These are phyloP conservation scores for Morbakka virulenta DNA, from an alignment of 30 jellyfish, hydroid and myxozoan species.

Conservation along the genomic window DNA sequence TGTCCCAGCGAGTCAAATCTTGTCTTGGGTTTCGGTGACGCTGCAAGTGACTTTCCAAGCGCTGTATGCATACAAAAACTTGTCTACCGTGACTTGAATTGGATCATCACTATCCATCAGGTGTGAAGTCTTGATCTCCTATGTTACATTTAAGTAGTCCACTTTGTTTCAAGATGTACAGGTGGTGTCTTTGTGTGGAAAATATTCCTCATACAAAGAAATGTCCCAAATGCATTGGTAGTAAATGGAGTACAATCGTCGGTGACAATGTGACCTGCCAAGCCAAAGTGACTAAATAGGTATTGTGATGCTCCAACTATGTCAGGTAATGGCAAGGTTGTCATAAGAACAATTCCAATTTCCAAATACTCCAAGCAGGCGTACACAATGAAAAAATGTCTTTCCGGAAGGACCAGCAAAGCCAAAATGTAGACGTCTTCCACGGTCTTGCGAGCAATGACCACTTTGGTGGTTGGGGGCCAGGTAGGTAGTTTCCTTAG, in stretches of 20 bases:
- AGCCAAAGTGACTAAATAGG: conserved; percentile 15
- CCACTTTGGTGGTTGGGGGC: too few species aligned
- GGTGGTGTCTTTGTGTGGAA: conserved; percentile 42
- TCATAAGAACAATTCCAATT: too few species aligned
- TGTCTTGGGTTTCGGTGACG: conserved; percentile 16
- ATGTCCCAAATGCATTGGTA: conserved; percentile 10
- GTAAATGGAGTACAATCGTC: conserved; percentile 45
- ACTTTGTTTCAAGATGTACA: conserved; percentile 58
- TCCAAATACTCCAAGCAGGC: too few species aligned
- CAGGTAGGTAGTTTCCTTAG: too few species aligned
- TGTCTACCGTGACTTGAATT: conserved; percentile 1
- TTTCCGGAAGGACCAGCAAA: too few species aligned
- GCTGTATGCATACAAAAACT: conserved; percentile 16
- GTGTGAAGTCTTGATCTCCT: conserved; percentile 19
- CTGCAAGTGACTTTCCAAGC: conserved; percentile 32
- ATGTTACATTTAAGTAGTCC: conserved; percentile 43
- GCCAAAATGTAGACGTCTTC: too few species aligned
- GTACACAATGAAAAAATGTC: too few species aligned
- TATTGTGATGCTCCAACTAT: not conserved
- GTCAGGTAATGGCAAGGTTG: too few species aligned
- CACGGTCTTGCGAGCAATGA: too few species aligned
- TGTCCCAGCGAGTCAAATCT: conserved; percentile 18
- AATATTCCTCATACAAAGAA: not conserved
- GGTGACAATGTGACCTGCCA: conserved; percentile 29
- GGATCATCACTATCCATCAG: conserved; percentile 2